These are phyloP conservation scores for Hiodon alosoides DNA, from an alignment of 2,113 vertebrate genomes.

Conservation along the genomic window DNA sequence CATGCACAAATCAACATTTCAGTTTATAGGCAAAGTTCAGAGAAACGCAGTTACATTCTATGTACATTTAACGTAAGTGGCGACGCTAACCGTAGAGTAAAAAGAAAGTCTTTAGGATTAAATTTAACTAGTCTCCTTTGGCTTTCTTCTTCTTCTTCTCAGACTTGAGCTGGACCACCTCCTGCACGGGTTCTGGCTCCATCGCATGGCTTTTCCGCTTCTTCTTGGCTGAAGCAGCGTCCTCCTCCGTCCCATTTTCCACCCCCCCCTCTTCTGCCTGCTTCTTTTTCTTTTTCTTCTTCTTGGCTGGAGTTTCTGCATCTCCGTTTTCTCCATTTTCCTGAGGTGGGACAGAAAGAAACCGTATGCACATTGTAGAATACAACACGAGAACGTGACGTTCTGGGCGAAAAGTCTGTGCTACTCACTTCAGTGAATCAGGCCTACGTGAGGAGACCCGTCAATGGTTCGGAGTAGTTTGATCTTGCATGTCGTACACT, in stretches of 20 bases:
- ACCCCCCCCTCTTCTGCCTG: not conserved
- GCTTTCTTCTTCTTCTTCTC: not conserved
- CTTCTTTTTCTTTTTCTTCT: constrained; percentile 6
- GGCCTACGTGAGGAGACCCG: constrained; percentile 47
- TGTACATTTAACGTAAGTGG: no score
- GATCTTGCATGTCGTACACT: constrained; percentile 58
- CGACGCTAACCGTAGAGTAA: no score
- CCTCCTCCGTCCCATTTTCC: not conserved
- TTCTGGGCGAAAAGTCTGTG: constrained; percentile 34
- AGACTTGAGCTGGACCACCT: not conserved
- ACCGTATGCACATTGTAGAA: no score
- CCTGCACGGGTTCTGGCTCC: not conserved
- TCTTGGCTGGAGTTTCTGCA: not conserved
- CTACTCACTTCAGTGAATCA: constrained; percentile 65
- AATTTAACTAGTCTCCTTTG: not conserved
- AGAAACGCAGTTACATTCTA: not conserved
- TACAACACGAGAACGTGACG: not conserved
- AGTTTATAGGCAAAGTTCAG: no score
- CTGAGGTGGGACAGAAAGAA: not conserved
- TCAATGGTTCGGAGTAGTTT: constrained; percentile 66
- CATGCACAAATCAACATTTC: no score
- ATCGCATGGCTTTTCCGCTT: not conserved
- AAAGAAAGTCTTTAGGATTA: no score
- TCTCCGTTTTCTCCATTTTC: not conserved
- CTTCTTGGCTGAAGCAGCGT: not conserved